Evolutionary conservation across 2,888 invertebrate genomes (phyloP).

Genomic region (Disparrhopalites patrizii): DNA sequence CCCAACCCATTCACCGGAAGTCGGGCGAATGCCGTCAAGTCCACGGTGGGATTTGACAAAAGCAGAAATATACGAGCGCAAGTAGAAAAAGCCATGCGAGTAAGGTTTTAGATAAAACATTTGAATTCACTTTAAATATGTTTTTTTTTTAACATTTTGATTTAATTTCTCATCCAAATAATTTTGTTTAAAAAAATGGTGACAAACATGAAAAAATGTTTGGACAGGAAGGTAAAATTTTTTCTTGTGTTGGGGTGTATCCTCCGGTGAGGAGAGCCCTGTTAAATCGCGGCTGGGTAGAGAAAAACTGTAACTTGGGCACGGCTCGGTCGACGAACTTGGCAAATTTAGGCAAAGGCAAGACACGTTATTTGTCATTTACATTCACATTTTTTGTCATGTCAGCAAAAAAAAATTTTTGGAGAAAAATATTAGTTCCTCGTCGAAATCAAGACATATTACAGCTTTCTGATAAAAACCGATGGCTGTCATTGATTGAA

Average conservation of each 20-base stretch:
- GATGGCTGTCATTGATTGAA: too few relatives aligned
- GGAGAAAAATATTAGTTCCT: too few relatives aligned
- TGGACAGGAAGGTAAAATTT: constrained; percentile 48
- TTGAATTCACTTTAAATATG: neutral
- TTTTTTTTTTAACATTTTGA: neutral
- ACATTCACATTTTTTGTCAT: too few relatives aligned
- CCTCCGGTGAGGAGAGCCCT: constrained; percentile 66
- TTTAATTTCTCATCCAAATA: neutral
- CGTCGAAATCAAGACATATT: too few relatives aligned
- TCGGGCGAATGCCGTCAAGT: constrained; percentile 21
- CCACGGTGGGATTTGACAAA: constrained; percentile 24
- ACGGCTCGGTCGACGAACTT: constrained; percentile 10
- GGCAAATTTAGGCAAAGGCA: constrained; percentile 14
- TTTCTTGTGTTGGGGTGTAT: constrained; percentile 62
- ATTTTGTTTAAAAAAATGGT: too few relatives aligned
- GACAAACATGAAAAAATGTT: neutral
- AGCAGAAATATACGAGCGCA: constrained; percentile 36
- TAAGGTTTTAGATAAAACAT: constrained; percentile 18
- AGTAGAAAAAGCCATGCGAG: constrained; percentile 43
- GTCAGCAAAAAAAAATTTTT: too few relatives aligned
- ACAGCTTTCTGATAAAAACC: too few relatives aligned
- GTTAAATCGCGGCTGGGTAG: constrained; percentile 67
- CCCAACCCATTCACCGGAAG: neutral
- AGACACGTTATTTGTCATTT: neutral
- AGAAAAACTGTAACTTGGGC: constrained; percentile 54